These are phyloP conservation scores for Drosophila mimetica DNA, from an alignment of 2,888 invertebrate genomes.

Conservation along the genomic window DNA sequence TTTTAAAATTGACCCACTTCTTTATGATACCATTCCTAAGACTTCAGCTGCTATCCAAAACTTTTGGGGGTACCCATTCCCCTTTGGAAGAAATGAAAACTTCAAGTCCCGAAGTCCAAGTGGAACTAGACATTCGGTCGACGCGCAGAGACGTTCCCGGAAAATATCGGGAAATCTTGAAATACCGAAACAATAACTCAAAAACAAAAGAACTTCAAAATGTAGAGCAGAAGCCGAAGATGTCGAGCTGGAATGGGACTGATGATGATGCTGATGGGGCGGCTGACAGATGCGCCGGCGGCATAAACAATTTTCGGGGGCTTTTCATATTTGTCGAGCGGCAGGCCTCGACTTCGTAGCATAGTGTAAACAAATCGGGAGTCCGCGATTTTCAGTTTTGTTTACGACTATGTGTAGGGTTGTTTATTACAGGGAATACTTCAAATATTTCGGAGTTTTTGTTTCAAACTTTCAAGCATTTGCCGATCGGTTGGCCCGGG, in stretches of 20 bases:
- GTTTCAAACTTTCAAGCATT: conserved; percentile 7
- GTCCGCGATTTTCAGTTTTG: conserved; percentile 31
- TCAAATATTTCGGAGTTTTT: conserved; percentile 17
- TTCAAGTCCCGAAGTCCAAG: conserved; percentile 45
- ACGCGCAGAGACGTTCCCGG: conserved; percentile 63
- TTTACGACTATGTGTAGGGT: conserved; percentile 28
- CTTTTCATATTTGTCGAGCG: conserved; percentile 48
- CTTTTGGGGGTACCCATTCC: neutral
- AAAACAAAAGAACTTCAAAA: conserved; percentile 65
- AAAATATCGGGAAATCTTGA: conserved; percentile 28
- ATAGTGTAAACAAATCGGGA: conserved; percentile 42
- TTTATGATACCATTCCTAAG: neutral
- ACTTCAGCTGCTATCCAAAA: conserved; percentile 7
- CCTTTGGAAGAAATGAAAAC: neutral
- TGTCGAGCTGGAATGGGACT: conserved; percentile 6
- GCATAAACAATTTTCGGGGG: conserved; percentile 49
- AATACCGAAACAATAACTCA: conserved; percentile 71
- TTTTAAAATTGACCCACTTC: conserved; percentile 59
- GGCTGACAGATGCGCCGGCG: conserved; percentile 73
- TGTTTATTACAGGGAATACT: conserved; percentile 37
- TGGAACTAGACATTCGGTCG: conserved; percentile 72
- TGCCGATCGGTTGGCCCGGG: neutral
- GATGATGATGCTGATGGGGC: conserved; percentile 58
- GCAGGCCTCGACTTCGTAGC: conserved; percentile 24
- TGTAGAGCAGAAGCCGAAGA: conserved; percentile 41